These are phyloP conservation scores for Drosophila subpulchrella DNA, from an alignment of 1,140 invertebrate genomes.

Conservation along the genomic window DNA sequence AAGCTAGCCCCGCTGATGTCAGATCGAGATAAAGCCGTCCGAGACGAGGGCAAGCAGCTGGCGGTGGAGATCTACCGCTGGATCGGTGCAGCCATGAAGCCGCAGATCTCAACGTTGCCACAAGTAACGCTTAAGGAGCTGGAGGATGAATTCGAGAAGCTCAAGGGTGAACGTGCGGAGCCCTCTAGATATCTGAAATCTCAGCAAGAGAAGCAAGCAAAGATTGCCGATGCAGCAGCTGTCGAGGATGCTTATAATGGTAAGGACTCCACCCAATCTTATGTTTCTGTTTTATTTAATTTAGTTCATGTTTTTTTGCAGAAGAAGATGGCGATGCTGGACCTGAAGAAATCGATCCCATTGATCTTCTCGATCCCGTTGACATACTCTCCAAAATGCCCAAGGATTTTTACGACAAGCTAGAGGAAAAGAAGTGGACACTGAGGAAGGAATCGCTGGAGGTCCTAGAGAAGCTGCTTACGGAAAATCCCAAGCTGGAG, in stretches of 20 bases:
- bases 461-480: conserved; percentile 90
- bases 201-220: conserved; percentile 92
- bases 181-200: conserved; percentile 94
- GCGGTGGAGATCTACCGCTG: conserved; percentile 96
- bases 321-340: conserved; percentile 86
- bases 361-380: conserved; percentile 95
- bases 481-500: conserved; percentile 93
- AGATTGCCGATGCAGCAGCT: conserved; percentile 86
- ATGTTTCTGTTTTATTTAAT: no score
- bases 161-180: conserved; percentile 89
- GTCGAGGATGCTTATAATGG: conserved; percentile 85
- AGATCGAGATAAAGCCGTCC: conserved; percentile 95
- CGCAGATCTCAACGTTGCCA: conserved; percentile 94
- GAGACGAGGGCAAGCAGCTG: conserved; percentile 95
- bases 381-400: conserved; percentile 96
- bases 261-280: conserved; percentile 30
- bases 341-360: conserved; percentile 93
- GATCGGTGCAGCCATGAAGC: conserved; percentile 94
- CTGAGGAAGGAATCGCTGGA: conserved; percentile 97
- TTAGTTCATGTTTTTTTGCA: conserved; percentile 4
- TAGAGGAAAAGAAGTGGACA: conserved; percentile 99
- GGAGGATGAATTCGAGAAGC: conserved; percentile 93
- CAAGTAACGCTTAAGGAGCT: conserved; percentile 95
- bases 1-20: conserved; percentile 93
- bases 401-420: conserved; percentile 97